Evolutionary conservation across 2,113 vertebrate species (phyloP), one percentile per base, ranked within the genome.

Genomic region (Podarcis muralis): DNA sequence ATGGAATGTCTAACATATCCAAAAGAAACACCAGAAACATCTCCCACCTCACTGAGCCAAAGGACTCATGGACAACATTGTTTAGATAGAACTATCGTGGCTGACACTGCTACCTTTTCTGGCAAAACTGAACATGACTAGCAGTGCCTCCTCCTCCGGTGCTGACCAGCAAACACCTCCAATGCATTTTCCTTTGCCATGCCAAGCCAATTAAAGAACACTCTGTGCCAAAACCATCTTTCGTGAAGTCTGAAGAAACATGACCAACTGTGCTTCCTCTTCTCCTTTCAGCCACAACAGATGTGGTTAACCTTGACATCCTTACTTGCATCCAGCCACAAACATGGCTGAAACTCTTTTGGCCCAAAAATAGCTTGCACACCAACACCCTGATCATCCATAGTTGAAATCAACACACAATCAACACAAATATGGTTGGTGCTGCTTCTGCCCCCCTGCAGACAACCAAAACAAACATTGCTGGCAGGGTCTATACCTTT

Each of bases 351-450:
- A 78, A 88, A 84, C 27, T 7, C 62, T 76, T 13, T n/a, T 68
- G 77, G 3, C 37, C 83, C 83, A 66, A 85, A 86, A 27, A 76
- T 23, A n/a, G 77, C 37, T 66, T 75, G 62, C 53, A 74, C 8
- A 9, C 53, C 59, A 6, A 43, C 16, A 30, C 12, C 37, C 32
- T 35, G n/a, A 65, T n/a, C 23, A 37, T 69, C 74, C 84, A 66
- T 32, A 18, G 85, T 71, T 65, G 53, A n/a, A n/a, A 27, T 15
- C 1, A 30, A 32, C 16, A 59, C 23, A 20, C 30, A 74, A 84
- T 69, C 57, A 53, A 81, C 75, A 89, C 23, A 86, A 81, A 86
- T 78, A 84, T 78, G 87, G 75, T 75, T 30, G 43, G 69, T 65
- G 7, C 22, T 32, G 53, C 66, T 79, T 65, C 57, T 6, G 25